Percentiles rank a stretch among this genome's conserved stretches.
Conservation (phyloP, 2,888 invertebrate genomes). For the Drosophila anomelani region DNA sequence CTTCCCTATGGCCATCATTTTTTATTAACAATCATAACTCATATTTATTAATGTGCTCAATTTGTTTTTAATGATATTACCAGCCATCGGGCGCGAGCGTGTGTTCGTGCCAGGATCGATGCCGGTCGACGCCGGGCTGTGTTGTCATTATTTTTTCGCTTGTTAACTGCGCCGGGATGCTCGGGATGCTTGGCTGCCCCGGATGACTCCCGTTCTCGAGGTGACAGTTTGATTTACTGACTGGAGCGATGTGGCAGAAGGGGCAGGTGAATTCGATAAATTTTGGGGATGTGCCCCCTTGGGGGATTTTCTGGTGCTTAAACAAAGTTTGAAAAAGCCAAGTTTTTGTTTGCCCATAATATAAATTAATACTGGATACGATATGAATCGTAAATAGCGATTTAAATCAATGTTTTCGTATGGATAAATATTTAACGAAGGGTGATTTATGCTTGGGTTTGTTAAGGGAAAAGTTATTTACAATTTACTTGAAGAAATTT, state of each 20-base stretch:
- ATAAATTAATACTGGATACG: constrained; percentile 30
- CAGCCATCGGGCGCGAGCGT: constrained; percentile 13
- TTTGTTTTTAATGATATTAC: constrained; percentile 69
- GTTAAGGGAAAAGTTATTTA: neutral
- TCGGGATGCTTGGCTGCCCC: neutral
- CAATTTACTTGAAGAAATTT: neutral
- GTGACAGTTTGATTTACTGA: constrained; percentile 48
- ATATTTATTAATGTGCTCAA: constrained; percentile 75
- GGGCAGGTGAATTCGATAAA: constrained; percentile 14
- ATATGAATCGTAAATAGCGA: constrained; percentile 18
- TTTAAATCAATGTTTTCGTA: constrained; percentile 6
- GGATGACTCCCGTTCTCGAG: constrained; percentile 16
- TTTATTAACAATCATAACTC: constrained; percentile 72
- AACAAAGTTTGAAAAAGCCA: constrained; percentile 19
- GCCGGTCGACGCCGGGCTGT: constrained; percentile 17
- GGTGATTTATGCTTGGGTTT: constrained; percentile 3
- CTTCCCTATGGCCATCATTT: constrained; percentile 52
- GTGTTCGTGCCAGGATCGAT: constrained; percentile 17
- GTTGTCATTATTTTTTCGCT: constrained; percentile 31
- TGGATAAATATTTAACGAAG: constrained; percentile 4
- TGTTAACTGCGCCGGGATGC: constrained; percentile 30
- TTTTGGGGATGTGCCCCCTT: neutral
- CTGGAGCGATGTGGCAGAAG: constrained; percentile 9
- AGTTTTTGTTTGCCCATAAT: constrained; percentile 46
- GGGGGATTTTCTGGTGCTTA: constrained; percentile 3